A percentile compares a stretch with the other conserved stretches of the same genome.
Conservation (phyloP, 2,797 vertebrate genomes). For the Atherinosoma microstoma region DNA sequence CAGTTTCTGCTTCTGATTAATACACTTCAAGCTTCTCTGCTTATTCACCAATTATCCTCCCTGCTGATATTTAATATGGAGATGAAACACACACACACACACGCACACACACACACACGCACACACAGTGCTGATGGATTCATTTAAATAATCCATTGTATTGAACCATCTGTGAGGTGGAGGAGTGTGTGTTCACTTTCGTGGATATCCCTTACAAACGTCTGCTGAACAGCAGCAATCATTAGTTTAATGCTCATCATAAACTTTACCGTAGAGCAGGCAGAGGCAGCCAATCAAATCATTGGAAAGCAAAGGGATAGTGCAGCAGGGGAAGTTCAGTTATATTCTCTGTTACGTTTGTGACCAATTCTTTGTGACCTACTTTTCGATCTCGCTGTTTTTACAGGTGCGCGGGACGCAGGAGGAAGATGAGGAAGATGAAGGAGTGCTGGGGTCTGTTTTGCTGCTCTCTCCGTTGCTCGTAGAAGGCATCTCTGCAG, state of each 20-base stretch:
- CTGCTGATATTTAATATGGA: constrained; percentile 80
- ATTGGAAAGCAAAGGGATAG: not conserved
- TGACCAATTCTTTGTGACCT: constrained; percentile 68
- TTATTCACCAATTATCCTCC: constrained; percentile 69
- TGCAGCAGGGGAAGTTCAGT: not conserved
- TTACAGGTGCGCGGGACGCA: constrained; percentile 88
- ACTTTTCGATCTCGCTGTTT: constrained; percentile 98
- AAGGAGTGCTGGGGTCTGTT: constrained; percentile 91
- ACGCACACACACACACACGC: constrained; percentile 24
- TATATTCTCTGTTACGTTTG: not conserved
- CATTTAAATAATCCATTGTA: constrained; percentile 61
- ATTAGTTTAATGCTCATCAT: not conserved
- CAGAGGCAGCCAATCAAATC: not conserved
- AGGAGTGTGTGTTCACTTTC: not conserved
- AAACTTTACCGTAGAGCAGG: too few relatives aligned
- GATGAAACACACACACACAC: constrained; percentile 17
- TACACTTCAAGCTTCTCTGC: constrained; percentile 69
- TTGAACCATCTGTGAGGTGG: constrained; percentile 38
- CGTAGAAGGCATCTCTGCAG: constrained; percentile 97
- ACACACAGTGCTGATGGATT: constrained; percentile 65
- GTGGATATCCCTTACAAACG: not conserved
- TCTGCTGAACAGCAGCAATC: not conserved
- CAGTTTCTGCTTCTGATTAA: constrained; percentile 69
- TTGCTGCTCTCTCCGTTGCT: constrained; percentile 98
- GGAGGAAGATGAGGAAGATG: constrained; percentile 89